Evolutionary conservation across 2,797 vertebrate genomes (phyloP).

Genomic region (Chelon labrosus): DNA sequence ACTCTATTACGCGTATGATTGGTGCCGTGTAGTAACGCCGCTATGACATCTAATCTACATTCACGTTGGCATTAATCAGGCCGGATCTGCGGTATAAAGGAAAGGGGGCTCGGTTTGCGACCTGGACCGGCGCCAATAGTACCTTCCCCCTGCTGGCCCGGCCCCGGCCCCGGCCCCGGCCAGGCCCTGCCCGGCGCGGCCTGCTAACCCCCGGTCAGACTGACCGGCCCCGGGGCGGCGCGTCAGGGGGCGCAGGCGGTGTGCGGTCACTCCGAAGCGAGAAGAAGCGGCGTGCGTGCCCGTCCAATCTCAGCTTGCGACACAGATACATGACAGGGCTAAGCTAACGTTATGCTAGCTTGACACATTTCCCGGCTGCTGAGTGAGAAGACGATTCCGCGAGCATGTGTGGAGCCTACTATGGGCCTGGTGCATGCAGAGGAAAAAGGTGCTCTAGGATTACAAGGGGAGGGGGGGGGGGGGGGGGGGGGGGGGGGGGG

Average conservation of each 20-base stretch:
- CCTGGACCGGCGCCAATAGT: constrained; percentile 59
- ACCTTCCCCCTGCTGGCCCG: constrained; percentile 15
- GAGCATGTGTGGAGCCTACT: constrained; percentile 9
- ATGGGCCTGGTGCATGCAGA: constrained; percentile 53
- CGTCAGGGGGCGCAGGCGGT: constrained; percentile 47
- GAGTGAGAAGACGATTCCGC: not conserved
- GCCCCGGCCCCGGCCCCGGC: constrained; percentile 43
- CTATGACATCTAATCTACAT: constrained; percentile 22
- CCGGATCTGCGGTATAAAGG: constrained; percentile 28
- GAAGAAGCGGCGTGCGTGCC: constrained; percentile 15
- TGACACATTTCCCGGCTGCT: constrained; percentile 34
- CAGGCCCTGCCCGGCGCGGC: constrained; percentile 63
- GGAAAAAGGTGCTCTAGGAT: constrained; percentile 24
- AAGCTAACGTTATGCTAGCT: constrained; percentile 41
- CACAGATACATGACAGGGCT: constrained; percentile 58
- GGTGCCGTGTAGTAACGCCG: constrained; percentile 33
- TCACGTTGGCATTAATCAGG: constrained; percentile 17
- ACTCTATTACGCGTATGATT: constrained; percentile 29
- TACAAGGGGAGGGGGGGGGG: too few relatives aligned
- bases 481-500: too few relatives aligned
- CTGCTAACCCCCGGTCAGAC: constrained; percentile 61
- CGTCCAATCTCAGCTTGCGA: constrained; percentile 55
- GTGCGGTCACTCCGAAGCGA: constrained; percentile 22
- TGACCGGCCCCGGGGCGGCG: constrained; percentile 58
- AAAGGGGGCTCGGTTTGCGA: constrained; percentile 14